Evolutionary conservation across 2,888 invertebrate genomes (phyloP), one percentile per base, ranked within the genome.

Genomic region (Stegana nigrithorax): DNA sequence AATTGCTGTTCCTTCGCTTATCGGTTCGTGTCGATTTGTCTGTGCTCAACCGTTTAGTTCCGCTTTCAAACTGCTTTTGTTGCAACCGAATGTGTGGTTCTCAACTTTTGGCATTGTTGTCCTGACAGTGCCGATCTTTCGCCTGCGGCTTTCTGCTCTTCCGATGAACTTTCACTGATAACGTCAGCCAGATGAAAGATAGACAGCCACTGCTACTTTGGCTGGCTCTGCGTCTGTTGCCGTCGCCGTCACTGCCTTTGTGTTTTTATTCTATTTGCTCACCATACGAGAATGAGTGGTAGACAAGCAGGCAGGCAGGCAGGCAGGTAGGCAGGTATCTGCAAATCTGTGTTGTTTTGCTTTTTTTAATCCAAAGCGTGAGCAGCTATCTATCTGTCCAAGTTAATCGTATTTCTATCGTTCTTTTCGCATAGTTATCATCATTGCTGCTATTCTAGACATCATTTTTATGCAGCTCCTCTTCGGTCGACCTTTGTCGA

Each of bases 21-120:
- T 29, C 53, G 44, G 1, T 44, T 19, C 17, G 17, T 10, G n/a
- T 10, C n/a, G 42, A 14, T 10, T 2, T 42, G 42, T 26, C 23
- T 29, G 50, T 27, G 57, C 56, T 61, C 66, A 73, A 72, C 72
- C 70, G 67, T 60, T 68, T 65, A 67, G 66, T 60, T 51, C 70
- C 56, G 69, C 27, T 70, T 69, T 60, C 68, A 68, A 70, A 70
- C 67, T 68, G 77, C 59, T 71, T 70, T 69, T n/a, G n/a, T n/a
- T 65, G 69, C 69, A 53, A 64, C 45, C 57, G 69, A 45, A 64
- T 66, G 64, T 63, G 59, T 71, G 62, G 59, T 66, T 66, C 60
- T 61, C 71, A 64, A 63, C 63, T 66, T 62, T 64, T 68, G 69
- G 67, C 74, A 74, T 73, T 74, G 67, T 69, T 21, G 32, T 32